phyloP scores from a whole-genome alignment of 2,113 vertebrate species.

The Mirza zaza region DNA sequence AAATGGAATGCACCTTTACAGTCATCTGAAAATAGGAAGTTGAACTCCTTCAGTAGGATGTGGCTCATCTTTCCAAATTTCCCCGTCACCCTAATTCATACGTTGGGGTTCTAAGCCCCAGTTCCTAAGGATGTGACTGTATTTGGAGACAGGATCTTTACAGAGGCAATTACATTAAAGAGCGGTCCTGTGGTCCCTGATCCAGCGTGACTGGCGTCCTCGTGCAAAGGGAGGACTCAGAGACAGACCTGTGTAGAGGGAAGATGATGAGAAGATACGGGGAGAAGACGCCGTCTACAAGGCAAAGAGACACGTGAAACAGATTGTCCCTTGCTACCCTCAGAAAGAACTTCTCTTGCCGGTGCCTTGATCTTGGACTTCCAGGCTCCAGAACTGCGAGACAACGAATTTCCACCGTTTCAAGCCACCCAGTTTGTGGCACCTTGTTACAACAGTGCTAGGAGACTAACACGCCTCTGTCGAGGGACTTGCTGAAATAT shows the following conservation, averaged over 20 bases:
- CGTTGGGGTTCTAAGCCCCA: not conserved
- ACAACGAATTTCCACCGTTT: not conserved
- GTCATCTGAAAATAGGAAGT: not conserved
- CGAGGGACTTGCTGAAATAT: not conserved
- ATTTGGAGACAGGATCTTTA: not conserved
- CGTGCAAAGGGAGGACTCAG: not conserved
- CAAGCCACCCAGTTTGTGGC: not conserved
- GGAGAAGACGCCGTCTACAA: not conserved
- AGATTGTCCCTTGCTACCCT: not conserved
- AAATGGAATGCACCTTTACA: fast-evolving
- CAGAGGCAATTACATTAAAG: not conserved
- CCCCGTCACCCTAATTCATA: fast-evolving
- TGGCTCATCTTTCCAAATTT: not conserved
- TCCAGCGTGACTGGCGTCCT: no score
- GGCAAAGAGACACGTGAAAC: not conserved
- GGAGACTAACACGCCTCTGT: not conserved
- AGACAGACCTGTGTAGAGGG: not conserved
- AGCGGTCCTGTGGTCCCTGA: not conserved
- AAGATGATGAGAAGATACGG: not conserved
- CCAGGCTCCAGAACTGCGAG: not conserved
- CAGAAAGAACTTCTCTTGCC: no score
- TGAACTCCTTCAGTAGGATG: not conserved
- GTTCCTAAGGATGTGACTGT: not conserved
- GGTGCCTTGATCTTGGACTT: not conserved
- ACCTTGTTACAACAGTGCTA: not conserved